Evolutionary conservation across 2,888 invertebrate species (phyloP).

Genomic region (Phyllotreta cruciferae): DNA sequence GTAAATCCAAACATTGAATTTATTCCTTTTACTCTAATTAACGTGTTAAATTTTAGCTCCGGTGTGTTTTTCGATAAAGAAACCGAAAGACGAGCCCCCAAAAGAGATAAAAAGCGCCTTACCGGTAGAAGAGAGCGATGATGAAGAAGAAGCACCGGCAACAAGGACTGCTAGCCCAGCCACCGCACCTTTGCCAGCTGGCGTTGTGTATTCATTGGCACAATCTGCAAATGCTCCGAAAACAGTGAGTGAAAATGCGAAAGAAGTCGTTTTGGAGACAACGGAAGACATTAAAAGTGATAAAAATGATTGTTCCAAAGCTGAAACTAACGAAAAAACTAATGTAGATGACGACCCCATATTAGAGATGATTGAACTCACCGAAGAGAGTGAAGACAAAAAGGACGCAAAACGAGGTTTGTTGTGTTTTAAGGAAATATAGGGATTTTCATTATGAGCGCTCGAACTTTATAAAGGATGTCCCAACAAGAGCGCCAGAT

Average conservation of each 20-base stretch:
- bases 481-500: too few species aligned
- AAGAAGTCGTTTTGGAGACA: constrained; percentile 25
- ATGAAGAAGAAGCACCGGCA: constrained; percentile 61
- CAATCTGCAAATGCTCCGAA: constrained; percentile 12
- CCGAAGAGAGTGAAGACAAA: constrained; percentile 63
- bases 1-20: constrained; percentile 43
- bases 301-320: background rate
- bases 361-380: constrained; percentile 67
- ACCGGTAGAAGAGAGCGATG: constrained; percentile 79
- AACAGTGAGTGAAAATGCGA: background rate
- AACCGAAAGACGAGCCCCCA: constrained; percentile 68
- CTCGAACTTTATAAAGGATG: too few species aligned
- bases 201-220: constrained; percentile 1
- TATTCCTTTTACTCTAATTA: background rate
- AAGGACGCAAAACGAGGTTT: constrained; percentile 53
- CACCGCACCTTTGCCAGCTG: background rate
- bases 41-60: constrained; percentile 63
- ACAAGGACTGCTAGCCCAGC: constrained; percentile 5
- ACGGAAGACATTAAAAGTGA: constrained; percentile 22
- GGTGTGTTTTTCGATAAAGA: constrained; percentile 86
- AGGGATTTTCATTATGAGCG: too few species aligned
- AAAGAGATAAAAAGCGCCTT: constrained; percentile 72
- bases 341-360: constrained; percentile 58
- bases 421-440: too few species aligned
- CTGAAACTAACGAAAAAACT: constrained; percentile 29